Evolutionary conservation across 2,113 vertebrate species (phyloP).

Genomic region (Lepisosteus osseus): DNA sequence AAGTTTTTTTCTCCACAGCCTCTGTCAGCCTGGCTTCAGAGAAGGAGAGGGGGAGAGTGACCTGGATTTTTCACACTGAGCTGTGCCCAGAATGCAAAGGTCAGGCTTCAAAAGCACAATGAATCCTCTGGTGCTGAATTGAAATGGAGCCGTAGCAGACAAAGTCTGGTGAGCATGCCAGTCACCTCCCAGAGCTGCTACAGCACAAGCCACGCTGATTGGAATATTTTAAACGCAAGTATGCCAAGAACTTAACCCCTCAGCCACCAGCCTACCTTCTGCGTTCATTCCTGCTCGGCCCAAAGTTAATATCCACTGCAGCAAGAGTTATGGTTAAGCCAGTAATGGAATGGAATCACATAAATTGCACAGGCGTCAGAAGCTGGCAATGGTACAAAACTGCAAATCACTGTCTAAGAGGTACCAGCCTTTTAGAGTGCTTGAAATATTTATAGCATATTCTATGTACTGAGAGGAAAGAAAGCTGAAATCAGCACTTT

Average conservation of each 20-base stretch:
- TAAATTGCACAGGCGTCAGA: neutral
- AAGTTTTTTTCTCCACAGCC: neutral
- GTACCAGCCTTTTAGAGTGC: neutral
- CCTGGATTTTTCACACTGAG: conserved; percentile 20
- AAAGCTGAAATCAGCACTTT: conserved; percentile 13
- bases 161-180: conserved; percentile 7
- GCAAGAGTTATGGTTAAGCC: conserved; percentile 2
- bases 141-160: conserved; percentile 9
- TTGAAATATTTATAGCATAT: conserved; percentile 5
- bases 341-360: conserved; percentile 2
- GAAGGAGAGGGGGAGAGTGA: neutral
- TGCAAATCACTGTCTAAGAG: conserved; percentile 11
- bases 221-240: conserved; percentile 16
- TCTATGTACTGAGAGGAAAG: neutral
- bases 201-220: conserved; percentile 30
- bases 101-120: conserved; percentile 20
- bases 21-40: conserved; percentile 17
- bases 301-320: neutral
- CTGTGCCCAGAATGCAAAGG: conserved; percentile 25
- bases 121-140: conserved; percentile 16
- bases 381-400: neutral
- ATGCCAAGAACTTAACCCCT: neutral
- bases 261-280: neutral
- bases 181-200: conserved; percentile 10
- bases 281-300: neutral